These are phyloP conservation scores for Epistrophe eligans DNA, from an alignment of 2,888 invertebrate genomes.

Conservation along the genomic window DNA sequence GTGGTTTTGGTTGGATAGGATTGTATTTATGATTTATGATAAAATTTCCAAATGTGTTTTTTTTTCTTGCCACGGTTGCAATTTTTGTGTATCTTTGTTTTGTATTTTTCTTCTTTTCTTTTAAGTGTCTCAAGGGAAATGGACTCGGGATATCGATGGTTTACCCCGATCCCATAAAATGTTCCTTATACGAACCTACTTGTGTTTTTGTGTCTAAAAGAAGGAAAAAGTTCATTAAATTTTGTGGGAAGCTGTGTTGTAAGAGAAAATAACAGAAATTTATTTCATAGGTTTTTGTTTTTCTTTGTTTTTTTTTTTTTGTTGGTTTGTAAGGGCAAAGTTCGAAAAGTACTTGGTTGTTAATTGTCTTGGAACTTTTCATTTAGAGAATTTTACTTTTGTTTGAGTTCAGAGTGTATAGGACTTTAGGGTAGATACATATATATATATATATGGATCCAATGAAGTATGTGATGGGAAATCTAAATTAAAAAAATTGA, in stretches of 20 bases:
- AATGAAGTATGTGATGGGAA: neutral
- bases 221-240: slow-evolving; percentile 34
- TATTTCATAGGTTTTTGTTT: neutral
- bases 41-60: slow-evolving; percentile 63
- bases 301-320: too few relatives aligned
- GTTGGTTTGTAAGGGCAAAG: neutral
- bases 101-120: neutral
- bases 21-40: slow-evolving; percentile 70
- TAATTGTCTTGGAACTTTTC: slow-evolving; percentile 54
- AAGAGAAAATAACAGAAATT: slow-evolving; percentile 19
- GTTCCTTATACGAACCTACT: neutral
- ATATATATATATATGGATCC: too few relatives aligned
- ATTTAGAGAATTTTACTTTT: slow-evolving; percentile 47
- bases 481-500: neutral
- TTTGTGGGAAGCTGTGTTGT: slow-evolving; percentile 14
- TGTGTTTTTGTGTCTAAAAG: neutral
- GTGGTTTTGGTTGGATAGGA: slow-evolving; percentile 1
- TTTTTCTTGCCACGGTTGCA: slow-evolving; percentile 46
- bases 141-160: neutral
- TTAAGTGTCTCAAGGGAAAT: slow-evolving; percentile 13
- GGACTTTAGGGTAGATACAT: neutral
- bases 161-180: slow-evolving; percentile 17
- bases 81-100: slow-evolving; percentile 22
- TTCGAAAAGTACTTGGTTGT: slow-evolving; percentile 36
- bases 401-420: slow-evolving; percentile 18